Percentiles rank a stretch among this genome's conserved stretches.
Conservation (phyloP, 2,797 vertebrate genomes). For the Sparidentex hasta region DNA sequence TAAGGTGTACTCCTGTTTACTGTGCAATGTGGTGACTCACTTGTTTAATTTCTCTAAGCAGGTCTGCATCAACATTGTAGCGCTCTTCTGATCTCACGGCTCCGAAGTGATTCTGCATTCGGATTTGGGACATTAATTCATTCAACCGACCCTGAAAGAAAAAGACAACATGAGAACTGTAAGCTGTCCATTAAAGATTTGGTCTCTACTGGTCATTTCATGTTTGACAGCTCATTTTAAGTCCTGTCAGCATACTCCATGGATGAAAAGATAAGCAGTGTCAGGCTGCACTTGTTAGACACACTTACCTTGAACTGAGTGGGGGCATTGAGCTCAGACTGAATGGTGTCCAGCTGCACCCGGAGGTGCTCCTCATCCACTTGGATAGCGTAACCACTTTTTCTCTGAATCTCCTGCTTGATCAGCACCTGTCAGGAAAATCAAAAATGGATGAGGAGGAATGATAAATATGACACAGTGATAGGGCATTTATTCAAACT, state of each 20-base stretch:
- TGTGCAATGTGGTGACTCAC: conserved; percentile 68
- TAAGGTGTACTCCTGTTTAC: no score
- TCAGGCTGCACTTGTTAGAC: neutral
- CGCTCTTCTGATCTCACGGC: conserved; percentile 94
- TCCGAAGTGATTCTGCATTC: conserved; percentile 99
- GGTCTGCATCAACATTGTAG: conserved; percentile 94
- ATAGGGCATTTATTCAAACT: conserved; percentile 16
- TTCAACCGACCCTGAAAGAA: conserved; percentile 93
- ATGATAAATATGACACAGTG: conserved; percentile 3
- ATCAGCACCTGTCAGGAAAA: conserved; percentile 90
- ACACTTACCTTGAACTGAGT: conserved; percentile 95
- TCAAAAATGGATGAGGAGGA: neutral
- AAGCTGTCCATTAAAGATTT: neutral
- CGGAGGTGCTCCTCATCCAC: conserved; percentile 97
- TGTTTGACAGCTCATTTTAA: neutral
- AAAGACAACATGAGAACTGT: conserved; percentile 8
- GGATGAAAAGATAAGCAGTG: neutral
- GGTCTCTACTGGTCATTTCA: no score
- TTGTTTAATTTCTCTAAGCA: conserved; percentile 96
- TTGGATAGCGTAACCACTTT: conserved; percentile 97
- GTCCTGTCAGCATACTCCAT: neutral
- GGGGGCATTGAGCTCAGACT: conserved; percentile 97
- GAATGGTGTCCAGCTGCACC: conserved; percentile 98
- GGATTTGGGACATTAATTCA: conserved; percentile 98
- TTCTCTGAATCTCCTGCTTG: conserved; percentile 98